Conservation (phyloP, 2,113 vertebrate species). For the Pollachius pollachius region DNA sequence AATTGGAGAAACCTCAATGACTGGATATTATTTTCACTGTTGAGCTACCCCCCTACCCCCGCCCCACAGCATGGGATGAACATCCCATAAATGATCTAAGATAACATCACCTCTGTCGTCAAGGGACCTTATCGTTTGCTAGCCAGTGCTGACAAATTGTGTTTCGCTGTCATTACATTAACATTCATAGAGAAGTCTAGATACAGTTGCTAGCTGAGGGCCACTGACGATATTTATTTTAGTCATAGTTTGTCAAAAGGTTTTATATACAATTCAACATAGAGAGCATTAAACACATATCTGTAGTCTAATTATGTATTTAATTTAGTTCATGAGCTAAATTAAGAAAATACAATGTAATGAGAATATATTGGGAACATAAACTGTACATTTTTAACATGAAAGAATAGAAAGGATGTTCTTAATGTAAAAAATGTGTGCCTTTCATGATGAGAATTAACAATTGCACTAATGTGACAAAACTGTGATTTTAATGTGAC, state of each 20-base stretch:
- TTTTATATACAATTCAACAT: background rate
- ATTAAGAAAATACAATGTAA: background rate
- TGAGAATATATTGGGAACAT: background rate
- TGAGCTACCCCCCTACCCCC: no score
- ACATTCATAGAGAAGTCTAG: background rate
- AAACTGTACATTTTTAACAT: background rate
- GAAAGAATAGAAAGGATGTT: background rate
- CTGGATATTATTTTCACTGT: no score
- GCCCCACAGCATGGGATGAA: no score
- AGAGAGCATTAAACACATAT: background rate
- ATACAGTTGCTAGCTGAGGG: background rate
- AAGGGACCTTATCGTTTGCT: no score
- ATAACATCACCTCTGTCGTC: no score
- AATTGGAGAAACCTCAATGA: no score
- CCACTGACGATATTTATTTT: background rate
- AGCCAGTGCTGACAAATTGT: no score
- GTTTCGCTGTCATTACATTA: no score
- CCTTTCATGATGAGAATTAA: constrained; percentile 31
- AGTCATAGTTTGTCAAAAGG: background rate
- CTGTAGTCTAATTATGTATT: background rate
- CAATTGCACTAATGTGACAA: background rate
- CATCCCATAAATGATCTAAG: no score
- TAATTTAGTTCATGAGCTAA: background rate
- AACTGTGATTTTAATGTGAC: background rate
- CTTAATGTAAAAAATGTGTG: constrained; percentile 10